Conservation (phyloP, 2,113 vertebrate genomes). For the Anhinga anhinga region DNA sequence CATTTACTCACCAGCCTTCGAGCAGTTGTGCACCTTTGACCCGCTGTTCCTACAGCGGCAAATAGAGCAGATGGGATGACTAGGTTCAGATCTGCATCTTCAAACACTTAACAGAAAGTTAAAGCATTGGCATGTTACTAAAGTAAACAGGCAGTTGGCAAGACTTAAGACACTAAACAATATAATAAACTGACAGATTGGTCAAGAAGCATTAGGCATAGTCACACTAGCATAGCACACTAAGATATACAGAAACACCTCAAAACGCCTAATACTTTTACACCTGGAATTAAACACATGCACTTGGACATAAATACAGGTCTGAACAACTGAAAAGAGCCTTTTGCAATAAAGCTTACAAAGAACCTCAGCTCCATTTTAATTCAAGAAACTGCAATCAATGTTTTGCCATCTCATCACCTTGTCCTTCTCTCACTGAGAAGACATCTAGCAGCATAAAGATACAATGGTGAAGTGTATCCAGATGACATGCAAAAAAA, state of each 20-base stretch:
- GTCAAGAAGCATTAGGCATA: neutral
- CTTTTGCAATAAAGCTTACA: neutral
- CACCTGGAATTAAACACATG: neutral
- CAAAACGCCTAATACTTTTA: neutral
- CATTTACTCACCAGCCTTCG: constrained; percentile 84
- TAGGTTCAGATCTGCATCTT: constrained; percentile 92
- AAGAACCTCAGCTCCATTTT: neutral
- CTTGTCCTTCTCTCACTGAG: neutral
- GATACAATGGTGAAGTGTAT: neutral
- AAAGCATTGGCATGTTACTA: neutral
- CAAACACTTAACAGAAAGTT: constrained; percentile 79
- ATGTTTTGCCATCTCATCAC: neutral
- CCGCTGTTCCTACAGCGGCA: constrained; percentile 93
- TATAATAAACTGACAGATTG: neutral
- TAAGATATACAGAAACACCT: neutral
- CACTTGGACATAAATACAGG: neutral
- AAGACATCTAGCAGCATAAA: neutral
- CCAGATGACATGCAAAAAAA: neutral
- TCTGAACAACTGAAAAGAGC: neutral
- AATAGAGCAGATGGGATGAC: constrained; percentile 91
- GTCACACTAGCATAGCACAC: neutral
- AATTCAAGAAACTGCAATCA: neutral
- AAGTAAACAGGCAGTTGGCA: neutral
- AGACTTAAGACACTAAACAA: neutral
- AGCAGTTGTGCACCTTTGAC: constrained; percentile 93